Evolutionary conservation across 1,140 invertebrate species (phyloP).

Genomic region (Drosophila mojavensis): DNA sequence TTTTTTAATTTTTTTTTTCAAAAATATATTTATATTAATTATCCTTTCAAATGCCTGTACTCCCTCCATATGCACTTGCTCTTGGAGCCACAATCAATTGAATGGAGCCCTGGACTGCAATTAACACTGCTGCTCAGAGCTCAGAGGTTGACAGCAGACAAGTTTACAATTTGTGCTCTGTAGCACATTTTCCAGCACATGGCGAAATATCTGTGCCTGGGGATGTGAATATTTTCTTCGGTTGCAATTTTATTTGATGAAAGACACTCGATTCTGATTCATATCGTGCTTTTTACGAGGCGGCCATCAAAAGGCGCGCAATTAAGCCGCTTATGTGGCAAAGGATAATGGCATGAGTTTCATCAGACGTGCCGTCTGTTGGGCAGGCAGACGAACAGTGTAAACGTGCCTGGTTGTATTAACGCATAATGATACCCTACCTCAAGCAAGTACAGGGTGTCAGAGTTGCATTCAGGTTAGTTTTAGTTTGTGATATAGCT

Average conservation of each 20-base stretch:
- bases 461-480: too few species aligned
- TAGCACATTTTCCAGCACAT: conserved; percentile 18
- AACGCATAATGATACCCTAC: conserved; percentile 15
- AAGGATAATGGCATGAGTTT: conserved; percentile 7
- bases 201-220: conserved; percentile 4
- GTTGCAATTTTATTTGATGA: conserved; percentile 36
- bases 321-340: conserved; percentile 68
- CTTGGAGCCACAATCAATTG: conserved; percentile 15
- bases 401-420: too few species aligned
- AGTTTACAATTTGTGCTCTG: conserved; percentile 64
- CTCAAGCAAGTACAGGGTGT: neutral
- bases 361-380: too few species aligned
- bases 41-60: too few species aligned
- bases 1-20: too few species aligned
- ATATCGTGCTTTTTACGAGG: conserved; percentile 58
- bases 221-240: conserved; percentile 28
- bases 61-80: too few species aligned
- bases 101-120: conserved; percentile 34
- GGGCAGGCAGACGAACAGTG: too few species aligned
- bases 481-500: too few species aligned
- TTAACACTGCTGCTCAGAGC: conserved; percentile 31
- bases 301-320: conserved; percentile 68
- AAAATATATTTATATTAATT: too few species aligned
- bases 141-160: neutral
- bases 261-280: conserved; percentile 40